Percentiles rank a stretch among this genome's conserved stretches.
These are phyloP conservation scores for Tichodroma muraria DNA, from an alignment of 2,113 vertebrate genomes.

Conservation along the genomic window DNA sequence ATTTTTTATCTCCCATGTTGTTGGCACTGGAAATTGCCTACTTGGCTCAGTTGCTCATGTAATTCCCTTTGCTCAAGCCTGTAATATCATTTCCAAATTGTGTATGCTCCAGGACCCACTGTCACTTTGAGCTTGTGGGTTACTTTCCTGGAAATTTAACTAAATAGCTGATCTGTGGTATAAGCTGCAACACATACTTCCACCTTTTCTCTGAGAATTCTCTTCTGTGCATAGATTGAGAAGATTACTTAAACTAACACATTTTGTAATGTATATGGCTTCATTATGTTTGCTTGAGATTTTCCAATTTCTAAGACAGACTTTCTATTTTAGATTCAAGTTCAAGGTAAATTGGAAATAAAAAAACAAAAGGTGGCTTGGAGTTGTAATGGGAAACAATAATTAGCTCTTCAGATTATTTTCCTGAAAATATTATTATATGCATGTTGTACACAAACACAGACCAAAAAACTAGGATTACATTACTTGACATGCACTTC, in stretches of 20 bases:
- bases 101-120: neutral
- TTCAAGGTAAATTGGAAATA: neutral
- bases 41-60: slow-evolving; percentile 3
- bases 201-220: neutral
- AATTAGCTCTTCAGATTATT: neutral
- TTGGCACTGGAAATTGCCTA: slow-evolving; percentile 2
- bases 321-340: neutral
- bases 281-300: neutral
- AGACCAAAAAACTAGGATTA: neutral
- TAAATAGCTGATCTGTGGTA: neutral
- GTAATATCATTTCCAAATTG: neutral
- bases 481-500: neutral
- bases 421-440: neutral
- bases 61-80: neutral
- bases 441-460: neutral
- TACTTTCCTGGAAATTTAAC: slow-evolving; percentile 1
- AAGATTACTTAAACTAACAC: neutral
- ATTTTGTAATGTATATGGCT: neutral
- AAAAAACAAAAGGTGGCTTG: neutral
- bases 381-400: neutral
- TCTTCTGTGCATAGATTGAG: neutral
- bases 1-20: neutral
- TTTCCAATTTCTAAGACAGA: neutral
- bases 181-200: neutral
- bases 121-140: neutral